Base-by-base conservation (phyloP, 1,140 invertebrate species). In the Temnothorax longispinosus region DNA sequence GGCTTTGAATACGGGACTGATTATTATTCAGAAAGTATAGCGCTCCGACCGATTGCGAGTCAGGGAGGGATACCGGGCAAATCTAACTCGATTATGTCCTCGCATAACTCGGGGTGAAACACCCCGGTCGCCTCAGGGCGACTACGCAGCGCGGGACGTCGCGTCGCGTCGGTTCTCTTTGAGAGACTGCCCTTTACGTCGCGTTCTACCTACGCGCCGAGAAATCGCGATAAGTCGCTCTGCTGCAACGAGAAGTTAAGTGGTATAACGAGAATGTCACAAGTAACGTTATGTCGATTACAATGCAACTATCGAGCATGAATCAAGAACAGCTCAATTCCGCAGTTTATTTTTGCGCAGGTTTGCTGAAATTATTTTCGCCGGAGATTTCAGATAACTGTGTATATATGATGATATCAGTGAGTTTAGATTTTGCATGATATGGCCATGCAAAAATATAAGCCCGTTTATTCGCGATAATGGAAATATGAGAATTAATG, bases 11-110 rank as follows among this genome's bases (percentile, higher is more conserved):
- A 89, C 88, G 88, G 81, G 90, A 86, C 89, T 93, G 92, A 94
- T 94, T 94, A 94, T 94, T 93, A 93, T 94, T 94, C 93, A 91
- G 89, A 93, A 93, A 93, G 91, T 93, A 93, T 92, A 93, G 91
- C 92, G 90, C 91, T 75, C 81, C 78, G 91, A 71, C 85, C 89
- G 86, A 88, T 78, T 87, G 88, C 90, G 85, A 91, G 75, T 82
- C 82, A 85, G 56, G 38, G 69, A 74, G 88, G 90, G 35, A 50
- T 52, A 56, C 47, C 60, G 65, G 32, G 44, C 72, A 78, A 77
- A 89, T 88, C 82, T 71, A 91, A 91, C 86, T 91, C 82, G 90
- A 86, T 84, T 84, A 86, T 54, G 81, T 75, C 74, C 72, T 78
- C 72, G 89, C 86, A 87, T 91, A 89, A 91, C 72, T 91, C 82